Evolutionary conservation across 2,888 invertebrate species (phyloP), one percentile per base, ranked within the genome.

Genomic region (Cheilosia variabilis): DNA sequence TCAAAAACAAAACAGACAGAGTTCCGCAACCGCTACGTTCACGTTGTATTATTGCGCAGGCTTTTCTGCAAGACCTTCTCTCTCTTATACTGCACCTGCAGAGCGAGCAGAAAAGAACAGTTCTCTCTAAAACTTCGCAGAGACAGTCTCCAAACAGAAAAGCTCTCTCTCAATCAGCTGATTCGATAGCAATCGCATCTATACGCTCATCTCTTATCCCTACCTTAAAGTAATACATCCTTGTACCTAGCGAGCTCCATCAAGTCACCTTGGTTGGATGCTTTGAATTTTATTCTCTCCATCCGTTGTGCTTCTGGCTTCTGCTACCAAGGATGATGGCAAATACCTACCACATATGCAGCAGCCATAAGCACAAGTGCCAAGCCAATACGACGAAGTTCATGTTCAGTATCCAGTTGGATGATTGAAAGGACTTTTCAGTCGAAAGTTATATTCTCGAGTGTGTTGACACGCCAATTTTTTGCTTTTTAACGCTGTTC

Each of bases 381-480:
- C 76, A 80, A 66, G 76, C 76, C 76, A 80, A 66, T 81, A 81
- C 81, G 81, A 77, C 55, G 57, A 81, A 86, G 66, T 86, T 86
- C 86, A 86, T 57, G 50, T 86, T 86, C 86, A 86, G 86, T 86
- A 81, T 81, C 76, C 81, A 68, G 63, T 63, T 72, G 86, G 52
- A 81, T 81, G 86, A 84, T 86, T 86, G 86, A 84, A 84, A 84
- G 84, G 84, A 84, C 80, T 84, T 88, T 87, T 90, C 90, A 91
- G 91, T 91, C 90, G 91, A 91, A 90, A 89, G 90, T 89, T 91
- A 90, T 89, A 90, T 90, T 91, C 91, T 91, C 90, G 91, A 91
- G 91, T 91, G 91, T 91, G 90, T 91, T 91, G 91, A 91, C 91
- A 91, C 91, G 91, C 88, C 86, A 90, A 88, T 89, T 90, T 90